Percentiles rank a stretch among this genome's conserved stretches.
These are phyloP conservation scores for Ectemnius cavifrons DNA, from an alignment of 2,888 invertebrate genomes.

Conservation along the genomic window DNA sequence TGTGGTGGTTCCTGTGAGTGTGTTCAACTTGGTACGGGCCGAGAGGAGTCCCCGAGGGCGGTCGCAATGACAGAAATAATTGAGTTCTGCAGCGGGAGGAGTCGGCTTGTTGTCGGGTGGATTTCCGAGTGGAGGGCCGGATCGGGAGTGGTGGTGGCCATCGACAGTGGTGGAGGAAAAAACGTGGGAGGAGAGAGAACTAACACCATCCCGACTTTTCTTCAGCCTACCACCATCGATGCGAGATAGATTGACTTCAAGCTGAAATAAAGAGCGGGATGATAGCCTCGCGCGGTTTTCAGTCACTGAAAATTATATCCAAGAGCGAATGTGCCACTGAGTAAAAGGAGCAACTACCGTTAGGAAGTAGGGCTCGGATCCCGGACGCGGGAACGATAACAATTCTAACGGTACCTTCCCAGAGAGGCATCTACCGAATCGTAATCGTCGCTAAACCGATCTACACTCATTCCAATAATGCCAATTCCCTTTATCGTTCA, in stretches of 20 bases:
- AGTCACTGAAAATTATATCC: conserved; percentile 25
- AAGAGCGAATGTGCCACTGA: conserved; percentile 1
- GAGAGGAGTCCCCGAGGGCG: conserved; percentile 26
- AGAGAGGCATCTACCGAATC: conserved; percentile 19
- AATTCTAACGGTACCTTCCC: conserved; percentile 50
- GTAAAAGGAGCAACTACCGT: conserved; percentile 46
- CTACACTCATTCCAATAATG: too few species aligned
- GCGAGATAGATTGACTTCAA: conserved; percentile 5
- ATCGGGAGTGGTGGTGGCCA: conserved; percentile 19
- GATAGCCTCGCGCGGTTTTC: conserved; percentile 12
- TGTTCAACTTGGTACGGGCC: too few species aligned
- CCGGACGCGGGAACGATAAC: conserved; percentile 40
- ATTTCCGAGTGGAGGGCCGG: conserved; percentile 29
- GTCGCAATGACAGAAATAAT: conserved; percentile 38
- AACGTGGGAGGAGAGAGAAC: conserved; percentile 13
- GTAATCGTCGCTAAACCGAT: conserved; percentile 10
- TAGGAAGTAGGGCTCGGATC: conserved; percentile 44
- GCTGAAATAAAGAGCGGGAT: conserved; percentile 15
- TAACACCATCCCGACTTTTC: conserved; percentile 13
- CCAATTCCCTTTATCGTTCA: too few species aligned
- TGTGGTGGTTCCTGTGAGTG: too few species aligned
- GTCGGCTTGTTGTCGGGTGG: conserved; percentile 24
- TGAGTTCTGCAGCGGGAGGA: conserved; percentile 31
- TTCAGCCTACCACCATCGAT: not conserved
- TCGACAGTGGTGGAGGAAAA: conserved; percentile 9